These are phyloP conservation scores for Sicus ferrugineus DNA, from an alignment of 2,888 invertebrate genomes.

Conservation along the genomic window DNA sequence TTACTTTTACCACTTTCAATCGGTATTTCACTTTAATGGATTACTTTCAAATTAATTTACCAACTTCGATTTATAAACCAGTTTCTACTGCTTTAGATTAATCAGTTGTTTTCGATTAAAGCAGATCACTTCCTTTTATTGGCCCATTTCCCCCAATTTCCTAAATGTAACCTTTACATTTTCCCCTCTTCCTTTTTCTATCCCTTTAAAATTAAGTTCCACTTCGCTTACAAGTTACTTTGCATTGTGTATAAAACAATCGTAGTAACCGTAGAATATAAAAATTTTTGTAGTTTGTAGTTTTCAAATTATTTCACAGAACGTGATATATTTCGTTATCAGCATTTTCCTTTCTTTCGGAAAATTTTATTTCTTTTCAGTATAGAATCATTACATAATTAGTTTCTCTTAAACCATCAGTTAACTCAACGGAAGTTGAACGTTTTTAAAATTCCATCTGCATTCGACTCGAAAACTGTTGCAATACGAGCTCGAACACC, in stretches of 20 bases:
- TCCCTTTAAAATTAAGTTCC: neutral
- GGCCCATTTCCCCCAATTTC: too few species aligned
- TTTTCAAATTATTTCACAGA: constrained; percentile 39
- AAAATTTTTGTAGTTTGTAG: constrained; percentile 27
- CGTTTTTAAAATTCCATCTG: constrained; percentile 40
- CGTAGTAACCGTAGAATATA: neutral
- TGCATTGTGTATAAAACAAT: too few species aligned
- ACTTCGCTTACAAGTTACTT: neutral
- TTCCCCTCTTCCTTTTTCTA: too few species aligned
- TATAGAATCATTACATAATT: constrained; percentile 37
- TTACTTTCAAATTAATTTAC: too few species aligned
- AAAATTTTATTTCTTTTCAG: constrained; percentile 43
- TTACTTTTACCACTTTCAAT: too few species aligned
- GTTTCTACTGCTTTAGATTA: too few species aligned
- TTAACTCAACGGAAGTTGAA: constrained; percentile 38
- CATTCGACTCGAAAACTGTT: constrained; percentile 38
- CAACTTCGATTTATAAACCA: too few species aligned
- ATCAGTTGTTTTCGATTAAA: too few species aligned
- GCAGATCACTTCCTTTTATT: too few species aligned
- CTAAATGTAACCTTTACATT: too few species aligned
- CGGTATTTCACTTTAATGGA: too few species aligned
- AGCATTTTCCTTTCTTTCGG: constrained; percentile 45
- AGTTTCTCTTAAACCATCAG: constrained; percentile 36
- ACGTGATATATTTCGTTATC: constrained; percentile 41
- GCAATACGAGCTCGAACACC: constrained; percentile 24